Conservation (phyloP, 2,797 vertebrate genomes). For the Pristis pectinata region DNA sequence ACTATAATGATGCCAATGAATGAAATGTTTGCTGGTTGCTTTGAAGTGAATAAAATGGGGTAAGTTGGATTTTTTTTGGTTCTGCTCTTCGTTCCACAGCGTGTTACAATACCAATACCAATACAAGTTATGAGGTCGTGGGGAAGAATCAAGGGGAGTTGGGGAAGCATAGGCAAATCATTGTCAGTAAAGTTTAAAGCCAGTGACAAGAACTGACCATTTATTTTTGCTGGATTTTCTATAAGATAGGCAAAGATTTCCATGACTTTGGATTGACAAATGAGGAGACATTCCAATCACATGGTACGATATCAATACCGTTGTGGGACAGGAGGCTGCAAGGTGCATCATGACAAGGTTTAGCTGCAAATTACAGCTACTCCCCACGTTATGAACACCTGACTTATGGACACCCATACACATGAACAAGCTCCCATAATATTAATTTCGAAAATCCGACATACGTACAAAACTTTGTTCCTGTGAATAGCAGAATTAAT, state of each 20-base stretch:
- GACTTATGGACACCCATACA: too few relatives aligned
- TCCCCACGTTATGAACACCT: too few relatives aligned
- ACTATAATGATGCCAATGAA: too few relatives aligned
- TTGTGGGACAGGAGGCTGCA: not conserved
- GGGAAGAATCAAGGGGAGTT: not conserved
- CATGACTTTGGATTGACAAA: not conserved
- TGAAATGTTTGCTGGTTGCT: not conserved
- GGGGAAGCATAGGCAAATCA: not conserved
- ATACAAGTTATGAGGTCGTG: not conserved
- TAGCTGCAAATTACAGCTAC: not conserved
- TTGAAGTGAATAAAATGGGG: not conserved
- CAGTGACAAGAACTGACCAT: not conserved
- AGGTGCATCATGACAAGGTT: not conserved
- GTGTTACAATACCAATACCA: too few relatives aligned
- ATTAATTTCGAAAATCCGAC: too few relatives aligned
- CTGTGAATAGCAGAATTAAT: too few relatives aligned
- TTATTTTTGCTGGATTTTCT: not conserved
- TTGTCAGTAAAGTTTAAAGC: not conserved
- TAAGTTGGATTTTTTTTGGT: not conserved
- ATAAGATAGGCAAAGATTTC: too few relatives aligned
- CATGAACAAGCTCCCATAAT: too few relatives aligned
- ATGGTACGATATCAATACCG: not conserved
- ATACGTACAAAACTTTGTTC: too few relatives aligned
- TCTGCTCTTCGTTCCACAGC: not conserved
- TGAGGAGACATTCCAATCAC: not conserved